Evolutionary conservation across 2,113 vertebrate genomes (phyloP).

Genomic region (Phycodurus eques): DNA sequence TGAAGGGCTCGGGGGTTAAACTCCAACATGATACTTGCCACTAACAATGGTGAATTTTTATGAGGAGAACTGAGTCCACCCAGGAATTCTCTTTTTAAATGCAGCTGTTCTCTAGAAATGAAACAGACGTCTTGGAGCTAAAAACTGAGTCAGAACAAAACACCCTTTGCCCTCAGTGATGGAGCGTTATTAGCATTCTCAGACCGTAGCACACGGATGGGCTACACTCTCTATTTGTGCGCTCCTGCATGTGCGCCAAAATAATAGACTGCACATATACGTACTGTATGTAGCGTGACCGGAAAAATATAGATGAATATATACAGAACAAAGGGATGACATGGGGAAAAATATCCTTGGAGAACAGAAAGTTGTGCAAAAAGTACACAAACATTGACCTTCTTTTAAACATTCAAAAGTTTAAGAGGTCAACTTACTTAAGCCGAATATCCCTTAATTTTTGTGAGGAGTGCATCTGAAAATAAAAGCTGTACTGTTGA

Average conservation of each 20-base stretch:
- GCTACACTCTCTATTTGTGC: background rate
- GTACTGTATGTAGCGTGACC: too few relatives aligned
- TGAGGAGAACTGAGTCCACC: slow-evolving; percentile 12
- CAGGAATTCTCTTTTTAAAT: slow-evolving; percentile 1
- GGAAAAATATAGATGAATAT: too few relatives aligned
- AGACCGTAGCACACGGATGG: slow-evolving; percentile 45
- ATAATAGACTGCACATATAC: background rate
- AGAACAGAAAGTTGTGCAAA: too few relatives aligned
- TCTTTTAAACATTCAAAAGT: too few relatives aligned
- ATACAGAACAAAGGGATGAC: too few relatives aligned
- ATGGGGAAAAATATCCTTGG: too few relatives aligned
- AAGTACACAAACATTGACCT: too few relatives aligned
- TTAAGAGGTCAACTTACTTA: too few relatives aligned
- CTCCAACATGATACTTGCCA: slow-evolving; percentile 25
- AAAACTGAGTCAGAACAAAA: slow-evolving; percentile 27
- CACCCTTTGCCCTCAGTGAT: slow-evolving; percentile 44
- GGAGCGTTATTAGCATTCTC: slow-evolving; percentile 37
- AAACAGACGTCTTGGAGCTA: slow-evolving; percentile 35
- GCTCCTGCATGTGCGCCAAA: background rate
- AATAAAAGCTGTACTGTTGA: too few relatives aligned
- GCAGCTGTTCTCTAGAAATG: slow-evolving; percentile 21
- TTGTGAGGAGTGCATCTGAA: too few relatives aligned
- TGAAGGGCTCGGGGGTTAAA: slow-evolving; percentile 45
- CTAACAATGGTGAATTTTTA: slow-evolving; percentile 32
- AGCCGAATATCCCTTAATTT: too few relatives aligned